phyloP scores from a whole-genome alignment of 2,113 vertebrate species.

The Leiothrix lutea region DNA sequence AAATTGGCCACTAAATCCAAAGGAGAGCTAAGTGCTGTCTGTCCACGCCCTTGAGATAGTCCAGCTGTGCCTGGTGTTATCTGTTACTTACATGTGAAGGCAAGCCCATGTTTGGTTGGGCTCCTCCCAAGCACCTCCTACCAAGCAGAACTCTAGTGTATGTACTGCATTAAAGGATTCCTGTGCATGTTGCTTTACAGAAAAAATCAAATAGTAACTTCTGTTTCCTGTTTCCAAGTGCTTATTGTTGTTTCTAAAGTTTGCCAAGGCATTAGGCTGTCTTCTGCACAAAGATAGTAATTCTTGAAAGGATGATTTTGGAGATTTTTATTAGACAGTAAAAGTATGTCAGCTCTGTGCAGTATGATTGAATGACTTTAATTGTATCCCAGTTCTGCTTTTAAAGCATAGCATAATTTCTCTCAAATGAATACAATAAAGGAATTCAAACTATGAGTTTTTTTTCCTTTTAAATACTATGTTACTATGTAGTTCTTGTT shows the following conservation, averaged over 20 bases:
- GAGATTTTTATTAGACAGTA: neutral
- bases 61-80: neutral
- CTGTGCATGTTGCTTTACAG: neutral
- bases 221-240: neutral
- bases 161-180: neutral
- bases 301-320: neutral
- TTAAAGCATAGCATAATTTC: neutral
- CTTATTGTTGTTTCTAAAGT: neutral
- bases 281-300: neutral
- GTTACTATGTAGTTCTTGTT: neutral
- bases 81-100: neutral
- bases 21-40: neutral
- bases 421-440: neutral
- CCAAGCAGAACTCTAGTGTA: neutral
- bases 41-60: fast-evolving
- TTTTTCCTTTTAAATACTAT: neutral
- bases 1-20: fast-evolving
- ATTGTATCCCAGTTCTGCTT: neutral
- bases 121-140: neutral
- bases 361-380: neutral
- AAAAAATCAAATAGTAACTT: neutral
- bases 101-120: neutral
- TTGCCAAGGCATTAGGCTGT: neutral
- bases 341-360: neutral
- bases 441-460: neutral